These are phyloP conservation scores for Lampropteryx suffumata DNA, from an alignment of 2,888 invertebrate genomes.

Conservation along the genomic window DNA sequence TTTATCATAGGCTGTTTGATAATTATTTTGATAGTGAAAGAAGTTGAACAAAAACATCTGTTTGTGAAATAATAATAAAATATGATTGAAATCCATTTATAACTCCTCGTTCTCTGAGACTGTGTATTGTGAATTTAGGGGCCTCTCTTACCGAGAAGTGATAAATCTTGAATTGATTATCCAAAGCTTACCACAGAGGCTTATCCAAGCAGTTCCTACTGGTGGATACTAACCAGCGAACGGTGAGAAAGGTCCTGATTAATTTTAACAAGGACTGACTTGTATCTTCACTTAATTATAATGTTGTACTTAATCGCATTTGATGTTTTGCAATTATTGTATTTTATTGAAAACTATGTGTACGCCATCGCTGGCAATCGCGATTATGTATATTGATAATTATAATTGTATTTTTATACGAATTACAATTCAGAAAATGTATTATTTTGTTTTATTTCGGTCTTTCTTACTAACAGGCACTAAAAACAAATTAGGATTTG, in stretches of 20 bases:
- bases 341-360: slow-evolving; percentile 56
- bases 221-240: background rate
- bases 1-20: no score
- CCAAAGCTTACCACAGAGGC: background rate
- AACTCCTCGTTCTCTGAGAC: slow-evolving; percentile 23
- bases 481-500: no score
- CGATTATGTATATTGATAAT: slow-evolving; percentile 73
- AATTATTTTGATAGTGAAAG: no score
- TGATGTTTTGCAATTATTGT: slow-evolving; percentile 60
- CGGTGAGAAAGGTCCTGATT: slow-evolving; percentile 2
- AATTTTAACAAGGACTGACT: slow-evolving; percentile 49
- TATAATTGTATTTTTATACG: slow-evolving; percentile 80
- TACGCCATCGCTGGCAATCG: slow-evolving; percentile 66
- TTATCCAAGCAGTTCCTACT: background rate
- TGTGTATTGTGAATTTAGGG: slow-evolving; percentile 23
- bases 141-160: slow-evolving; percentile 6
- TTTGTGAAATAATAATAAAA: slow-evolving; percentile 20
- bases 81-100: slow-evolving; percentile 5
- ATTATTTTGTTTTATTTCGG: slow-evolving; percentile 48
- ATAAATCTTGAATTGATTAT: background rate
- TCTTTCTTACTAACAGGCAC: no score
- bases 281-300: slow-evolving; percentile 60
- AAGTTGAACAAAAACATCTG: no score
- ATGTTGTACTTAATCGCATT: slow-evolving; percentile 70
- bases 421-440: slow-evolving; percentile 65